Conservation (phyloP, 2,888 invertebrate species). For the Cheilosia vulpina region DNA sequence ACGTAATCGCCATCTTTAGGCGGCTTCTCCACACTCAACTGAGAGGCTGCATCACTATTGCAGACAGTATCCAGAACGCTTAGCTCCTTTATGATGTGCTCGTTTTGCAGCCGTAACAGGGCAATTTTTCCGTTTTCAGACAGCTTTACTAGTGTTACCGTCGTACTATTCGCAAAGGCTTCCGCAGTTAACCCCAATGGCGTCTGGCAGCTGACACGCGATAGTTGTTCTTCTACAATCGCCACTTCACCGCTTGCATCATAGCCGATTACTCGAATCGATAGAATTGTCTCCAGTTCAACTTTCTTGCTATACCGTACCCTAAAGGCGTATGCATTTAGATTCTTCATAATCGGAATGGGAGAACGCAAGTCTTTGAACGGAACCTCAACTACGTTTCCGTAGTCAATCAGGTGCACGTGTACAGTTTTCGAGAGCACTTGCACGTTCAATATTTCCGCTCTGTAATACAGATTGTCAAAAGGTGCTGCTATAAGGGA, state of each 20-base stretch:
- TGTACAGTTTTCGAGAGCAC: constrained; percentile 53
- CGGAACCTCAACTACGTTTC: constrained; percentile 75
- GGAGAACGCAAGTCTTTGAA: constrained; percentile 74
- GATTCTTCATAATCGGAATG: constrained; percentile 77
- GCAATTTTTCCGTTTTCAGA: constrained; percentile 73
- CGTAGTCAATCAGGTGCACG: constrained; percentile 77
- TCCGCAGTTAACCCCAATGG: constrained; percentile 66
- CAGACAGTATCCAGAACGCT: constrained; percentile 46
- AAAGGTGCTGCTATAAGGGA: constrained; percentile 77
- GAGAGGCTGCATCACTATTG: constrained; percentile 52
- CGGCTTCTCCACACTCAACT: constrained; percentile 45
- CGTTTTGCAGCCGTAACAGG: constrained; percentile 50
- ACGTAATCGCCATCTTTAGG: constrained; percentile 75
- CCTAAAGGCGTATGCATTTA: constrained; percentile 77
- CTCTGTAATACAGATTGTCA: constrained; percentile 76
- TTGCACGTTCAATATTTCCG: constrained; percentile 65
- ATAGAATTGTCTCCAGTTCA: constrained; percentile 75
- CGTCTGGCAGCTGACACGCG: constrained; percentile 19
- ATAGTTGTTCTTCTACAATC: constrained; percentile 70
- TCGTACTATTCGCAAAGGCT: constrained; percentile 46
- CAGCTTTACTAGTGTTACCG: constrained; percentile 66
- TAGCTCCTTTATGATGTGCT: constrained; percentile 10
- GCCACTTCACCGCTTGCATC: constrained; percentile 55
- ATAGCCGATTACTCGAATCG: constrained; percentile 66
- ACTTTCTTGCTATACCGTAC: constrained; percentile 63